Evolutionary conservation across 2,113 vertebrate species (phyloP).

Genomic region (Mixornis gularis): DNA sequence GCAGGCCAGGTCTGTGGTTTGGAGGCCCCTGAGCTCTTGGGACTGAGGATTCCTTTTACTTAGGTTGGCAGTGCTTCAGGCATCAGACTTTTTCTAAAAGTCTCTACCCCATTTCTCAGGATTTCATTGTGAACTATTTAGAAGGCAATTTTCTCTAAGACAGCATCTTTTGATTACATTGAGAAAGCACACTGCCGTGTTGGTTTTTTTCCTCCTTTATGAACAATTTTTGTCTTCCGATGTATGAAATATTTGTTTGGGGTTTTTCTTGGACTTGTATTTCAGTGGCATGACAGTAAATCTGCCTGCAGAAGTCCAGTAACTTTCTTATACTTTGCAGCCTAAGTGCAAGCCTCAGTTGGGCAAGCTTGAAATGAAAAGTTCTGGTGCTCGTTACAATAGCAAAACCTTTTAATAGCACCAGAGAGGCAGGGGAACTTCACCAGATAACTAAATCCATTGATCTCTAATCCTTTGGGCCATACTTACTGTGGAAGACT

Average conservation of each 20-base stretch:
- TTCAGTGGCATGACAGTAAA: not conserved
- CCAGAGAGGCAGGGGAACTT: conserved; percentile 60
- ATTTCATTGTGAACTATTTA: conserved; percentile 8
- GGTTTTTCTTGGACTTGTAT: not conserved
- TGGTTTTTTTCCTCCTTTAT: not conserved
- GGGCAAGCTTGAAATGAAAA: conserved; percentile 21
- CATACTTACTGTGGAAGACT: conserved; percentile 67
- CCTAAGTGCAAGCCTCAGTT: not conserved
- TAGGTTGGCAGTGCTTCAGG: not conserved
- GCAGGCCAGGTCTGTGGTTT: not conserved
- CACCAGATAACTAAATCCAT: conserved; percentile 67
- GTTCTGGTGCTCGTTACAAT: conserved; percentile 42
- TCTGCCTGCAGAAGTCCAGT: not conserved
- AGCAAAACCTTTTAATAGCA: conserved; percentile 69
- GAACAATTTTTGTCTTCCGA: not conserved
- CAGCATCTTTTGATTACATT: not conserved
- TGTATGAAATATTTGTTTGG: not conserved
- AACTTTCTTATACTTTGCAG: not conserved
- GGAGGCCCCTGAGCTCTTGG: not conserved
- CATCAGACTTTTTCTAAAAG: not conserved
- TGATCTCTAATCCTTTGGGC: conserved; percentile 66
- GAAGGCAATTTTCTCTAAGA: conserved; percentile 3
- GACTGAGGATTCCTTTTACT: not conserved
- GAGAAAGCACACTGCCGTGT: not conserved
- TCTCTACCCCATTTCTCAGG: not conserved